Percentiles rank a stretch among this genome's conserved stretches.
Evolutionary conservation across 2,797 vertebrate species (phyloP).

Genomic region (Melanotaenia maccullochi): DNA sequence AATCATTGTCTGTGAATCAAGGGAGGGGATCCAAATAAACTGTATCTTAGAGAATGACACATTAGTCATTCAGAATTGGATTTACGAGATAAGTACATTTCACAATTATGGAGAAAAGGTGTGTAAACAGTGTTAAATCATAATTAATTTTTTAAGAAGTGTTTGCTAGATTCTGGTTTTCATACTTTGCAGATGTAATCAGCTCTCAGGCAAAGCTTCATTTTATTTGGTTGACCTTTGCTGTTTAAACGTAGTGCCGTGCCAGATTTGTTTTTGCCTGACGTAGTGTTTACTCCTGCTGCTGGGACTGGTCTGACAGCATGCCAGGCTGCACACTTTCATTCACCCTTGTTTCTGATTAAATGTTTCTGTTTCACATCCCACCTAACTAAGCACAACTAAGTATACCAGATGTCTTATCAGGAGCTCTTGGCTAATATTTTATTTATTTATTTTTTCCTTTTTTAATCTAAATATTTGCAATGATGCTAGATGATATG

Average conservation of each 20-base stretch:
- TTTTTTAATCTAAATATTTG: constrained; percentile 37
- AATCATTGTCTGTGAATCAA: constrained; percentile 31
- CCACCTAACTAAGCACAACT: not conserved
- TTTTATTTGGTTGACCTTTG: constrained; percentile 7
- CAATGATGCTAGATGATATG: not conserved
- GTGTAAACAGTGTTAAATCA: not conserved
- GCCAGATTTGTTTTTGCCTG: constrained; percentile 48
- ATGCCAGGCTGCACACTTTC: constrained; percentile 44
- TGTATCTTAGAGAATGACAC: constrained; percentile 1
- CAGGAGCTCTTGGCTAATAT: constrained; percentile 17
- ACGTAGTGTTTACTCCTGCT: constrained; percentile 24
- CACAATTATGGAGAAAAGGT: not conserved
- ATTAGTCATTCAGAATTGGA: constrained; percentile 2
- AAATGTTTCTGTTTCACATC: constrained; percentile 44
- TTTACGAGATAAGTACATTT: constrained; percentile 11
- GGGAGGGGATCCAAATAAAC: constrained; percentile 14
- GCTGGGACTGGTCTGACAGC: constrained; percentile 54
- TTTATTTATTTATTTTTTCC: not conserved
- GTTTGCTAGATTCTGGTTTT: not conserved
- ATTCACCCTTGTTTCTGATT: constrained; percentile 36
- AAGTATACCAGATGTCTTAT: constrained; percentile 48
- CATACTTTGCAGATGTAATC: constrained; percentile 2
- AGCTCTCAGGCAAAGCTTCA: not conserved
- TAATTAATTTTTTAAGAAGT: not conserved
- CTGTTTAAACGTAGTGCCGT: constrained; percentile 4